Base-by-base conservation (phyloP, 2,797 vertebrate genomes). In the Takifugu ocellatus region DNA sequence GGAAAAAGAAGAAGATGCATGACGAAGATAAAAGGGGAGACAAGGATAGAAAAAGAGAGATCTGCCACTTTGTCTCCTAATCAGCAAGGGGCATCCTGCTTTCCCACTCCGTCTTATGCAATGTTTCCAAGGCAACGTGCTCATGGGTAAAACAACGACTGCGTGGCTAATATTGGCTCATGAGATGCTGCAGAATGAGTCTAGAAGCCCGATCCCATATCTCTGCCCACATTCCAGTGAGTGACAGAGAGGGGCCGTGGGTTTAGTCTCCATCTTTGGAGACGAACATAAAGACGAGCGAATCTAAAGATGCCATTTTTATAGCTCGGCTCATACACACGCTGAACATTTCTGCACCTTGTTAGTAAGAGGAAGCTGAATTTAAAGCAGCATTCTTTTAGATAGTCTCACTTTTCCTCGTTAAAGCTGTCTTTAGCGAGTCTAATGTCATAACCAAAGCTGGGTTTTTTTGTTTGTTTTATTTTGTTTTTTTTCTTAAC, bases 61-160 rank as follows among this genome's bases (percentile, higher is more conserved):
- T 85, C 81, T 86, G 85, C 88, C 87, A 88, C 83, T 84, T 89
- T 86, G 83, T 87, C 87, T 90, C 85, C 84, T 78, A 88, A 88
- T 89, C 89, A 90, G 88, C 87, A 85, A 86, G 87, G 87, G 90
- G 89, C 85, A 87, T 86, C 84, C 77, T 79, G 78, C 86, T 82
- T 87, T 83, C 73, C 85, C 86, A 82, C 85, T 85, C 84, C 79
- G 81, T 85, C 82, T 92, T 91, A 91, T 89, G 88, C 89, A 92
- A 90, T 39, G 90, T 92, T 91, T 87, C 91, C 90, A 84, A 82
- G 90, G 90, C 90, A 92, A 92, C 90, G 63, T 75, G 84, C 88
- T 90, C 89, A 82, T 82, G 89, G 90, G 90, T 89, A 89, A 90
- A 90, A 88, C 87, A 89, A 90, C 82, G 79, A 83, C 78, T 64